These are phyloP conservation scores for Ectobius pallidus DNA, from an alignment of 2,888 invertebrate genomes.

Conservation along the genomic window DNA sequence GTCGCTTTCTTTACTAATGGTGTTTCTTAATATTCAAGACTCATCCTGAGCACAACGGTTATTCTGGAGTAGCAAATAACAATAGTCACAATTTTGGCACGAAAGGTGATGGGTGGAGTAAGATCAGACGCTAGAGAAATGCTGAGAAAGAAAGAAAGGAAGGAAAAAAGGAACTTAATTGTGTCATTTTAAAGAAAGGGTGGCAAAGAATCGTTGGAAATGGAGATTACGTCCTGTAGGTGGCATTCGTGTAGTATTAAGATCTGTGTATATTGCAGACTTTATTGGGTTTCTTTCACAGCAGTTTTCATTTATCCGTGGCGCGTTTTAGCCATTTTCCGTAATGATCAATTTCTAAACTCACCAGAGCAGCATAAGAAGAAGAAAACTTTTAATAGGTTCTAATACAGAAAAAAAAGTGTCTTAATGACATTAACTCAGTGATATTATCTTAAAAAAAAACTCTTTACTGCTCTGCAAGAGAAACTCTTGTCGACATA, in stretches of 20 bases:
- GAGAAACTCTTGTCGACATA: neutral
- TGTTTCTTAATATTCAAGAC: no score
- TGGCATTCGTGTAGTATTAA: neutral
- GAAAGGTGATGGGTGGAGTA: neutral
- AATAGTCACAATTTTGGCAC: neutral
- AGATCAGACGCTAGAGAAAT: no score
- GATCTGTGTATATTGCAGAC: neutral
- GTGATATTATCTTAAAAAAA: no score
- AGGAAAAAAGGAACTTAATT: neutral
- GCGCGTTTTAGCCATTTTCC: neutral
- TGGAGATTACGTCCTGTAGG: neutral
- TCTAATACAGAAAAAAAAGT: no score
- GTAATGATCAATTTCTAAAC: conserved; percentile 8
- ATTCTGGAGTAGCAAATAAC: no score
- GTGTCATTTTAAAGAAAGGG: neutral
- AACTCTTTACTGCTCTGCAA: neutral
- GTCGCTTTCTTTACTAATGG: no score
- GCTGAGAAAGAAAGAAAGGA: no score
- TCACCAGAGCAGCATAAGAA: no score
- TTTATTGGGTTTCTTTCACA: conserved; percentile 5
- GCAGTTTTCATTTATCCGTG: neutral
- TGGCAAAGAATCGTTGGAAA: neutral
- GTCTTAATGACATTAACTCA: no score
- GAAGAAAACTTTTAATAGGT: no score
- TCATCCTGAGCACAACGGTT: no score